These are phyloP conservation scores for Meghimatium bilineatum DNA, from an alignment of 2,888 invertebrate genomes.

Conservation along the genomic window DNA sequence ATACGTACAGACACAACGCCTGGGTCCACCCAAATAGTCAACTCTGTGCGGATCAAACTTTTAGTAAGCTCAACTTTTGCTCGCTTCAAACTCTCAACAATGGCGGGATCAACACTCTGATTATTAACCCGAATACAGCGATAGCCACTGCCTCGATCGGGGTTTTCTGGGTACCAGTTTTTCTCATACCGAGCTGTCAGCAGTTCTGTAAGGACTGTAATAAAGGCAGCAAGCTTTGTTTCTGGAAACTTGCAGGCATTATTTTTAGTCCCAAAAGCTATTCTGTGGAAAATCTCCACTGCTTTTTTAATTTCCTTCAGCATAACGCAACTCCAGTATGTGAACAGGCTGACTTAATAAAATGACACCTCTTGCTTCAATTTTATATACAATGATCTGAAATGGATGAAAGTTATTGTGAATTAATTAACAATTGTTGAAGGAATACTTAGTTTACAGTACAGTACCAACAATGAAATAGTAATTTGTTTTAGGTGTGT, in stretches of 20 bases:
- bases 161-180: slow-evolving; percentile 87
- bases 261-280: slow-evolving; percentile 39
- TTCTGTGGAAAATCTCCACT: slow-evolving; percentile 48
- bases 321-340: slow-evolving; percentile 27
- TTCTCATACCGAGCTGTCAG: slow-evolving; percentile 80
- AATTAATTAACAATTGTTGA: too few relatives aligned
- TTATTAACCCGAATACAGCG: slow-evolving; percentile 85
- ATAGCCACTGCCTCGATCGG: slow-evolving; percentile 85
- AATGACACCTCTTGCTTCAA: neutral
- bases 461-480: too few relatives aligned
- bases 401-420: neutral
- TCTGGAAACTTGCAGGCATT: slow-evolving; percentile 37
- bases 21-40: slow-evolving; percentile 88
- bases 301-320: slow-evolving; percentile 42
- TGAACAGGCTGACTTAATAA: neutral
- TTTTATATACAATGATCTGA: slow-evolving; percentile 19
- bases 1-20: slow-evolving; percentile 84
- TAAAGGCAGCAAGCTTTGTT: slow-evolving; percentile 37
- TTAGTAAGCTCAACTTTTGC: slow-evolving; percentile 83
- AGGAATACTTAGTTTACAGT: too few relatives aligned
- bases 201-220: slow-evolving; percentile 56
- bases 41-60: slow-evolving; percentile 82
- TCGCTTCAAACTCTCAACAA: slow-evolving; percentile 38
- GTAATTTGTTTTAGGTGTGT: too few relatives aligned
- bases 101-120: slow-evolving; percentile 49